A percentile compares a stretch with the other conserved stretches of the same genome.
Evolutionary conservation across 2,797 vertebrate genomes (phyloP).

Genomic region (Pteronotus mesoamericanus): DNA sequence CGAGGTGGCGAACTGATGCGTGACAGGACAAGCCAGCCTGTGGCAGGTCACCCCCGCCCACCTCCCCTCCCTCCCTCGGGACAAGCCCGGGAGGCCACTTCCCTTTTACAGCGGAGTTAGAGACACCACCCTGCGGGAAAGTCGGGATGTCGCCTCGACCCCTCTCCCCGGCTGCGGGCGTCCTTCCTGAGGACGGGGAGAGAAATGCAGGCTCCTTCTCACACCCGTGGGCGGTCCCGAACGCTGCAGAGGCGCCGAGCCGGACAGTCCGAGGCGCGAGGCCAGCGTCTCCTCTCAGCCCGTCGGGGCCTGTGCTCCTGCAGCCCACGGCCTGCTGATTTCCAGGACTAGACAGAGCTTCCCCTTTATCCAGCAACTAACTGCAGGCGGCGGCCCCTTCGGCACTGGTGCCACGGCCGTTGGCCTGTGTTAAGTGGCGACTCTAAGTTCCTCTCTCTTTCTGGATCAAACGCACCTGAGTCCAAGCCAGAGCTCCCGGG

Average conservation of each 20-base stretch:
- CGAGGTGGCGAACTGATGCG: too few species aligned
- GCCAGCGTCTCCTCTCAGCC: too few species aligned
- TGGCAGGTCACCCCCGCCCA: fast-evolving
- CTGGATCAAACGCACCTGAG: neutral
- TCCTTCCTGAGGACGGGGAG: neutral
- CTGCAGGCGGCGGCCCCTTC: neutral
- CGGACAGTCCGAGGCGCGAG: too few species aligned
- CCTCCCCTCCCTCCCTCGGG: too few species aligned
- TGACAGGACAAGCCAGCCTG: too few species aligned
- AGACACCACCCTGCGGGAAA: neutral
- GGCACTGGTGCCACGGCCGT: neutral
- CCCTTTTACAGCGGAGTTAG: too few species aligned
- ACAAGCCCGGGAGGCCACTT: neutral
- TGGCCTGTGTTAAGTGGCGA: neutral
- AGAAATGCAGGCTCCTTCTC: neutral
- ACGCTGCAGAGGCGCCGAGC: neutral
- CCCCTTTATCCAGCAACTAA: neutral
- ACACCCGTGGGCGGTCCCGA: fast-evolving
- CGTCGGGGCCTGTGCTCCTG: too few species aligned
- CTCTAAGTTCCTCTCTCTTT: neutral
- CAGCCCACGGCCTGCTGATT: too few species aligned
- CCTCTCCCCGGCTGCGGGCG: fast-evolving
- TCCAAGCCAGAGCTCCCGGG: neutral
- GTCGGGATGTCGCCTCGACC: fast-evolving
- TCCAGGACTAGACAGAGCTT: too few species aligned